Percentiles rank a stretch among this genome's conserved stretches.
Evolutionary conservation across 2,888 invertebrate genomes (phyloP).

Genomic region (Nephrotoma flavescens): DNA sequence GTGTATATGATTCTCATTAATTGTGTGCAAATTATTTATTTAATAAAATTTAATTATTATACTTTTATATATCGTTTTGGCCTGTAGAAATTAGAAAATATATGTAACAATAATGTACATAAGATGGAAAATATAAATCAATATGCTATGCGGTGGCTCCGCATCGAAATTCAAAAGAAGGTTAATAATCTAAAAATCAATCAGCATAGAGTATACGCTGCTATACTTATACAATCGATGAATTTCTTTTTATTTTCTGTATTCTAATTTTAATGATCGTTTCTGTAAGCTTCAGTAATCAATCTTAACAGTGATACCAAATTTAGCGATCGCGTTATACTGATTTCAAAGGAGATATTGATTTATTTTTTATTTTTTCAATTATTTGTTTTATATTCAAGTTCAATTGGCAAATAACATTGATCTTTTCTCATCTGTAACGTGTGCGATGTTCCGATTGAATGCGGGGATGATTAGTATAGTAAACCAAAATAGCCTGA

Average conservation of each 20-base stretch:
- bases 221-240: background rate
- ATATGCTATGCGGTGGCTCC: background rate
- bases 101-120: background rate
- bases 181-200: background rate
- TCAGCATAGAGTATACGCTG: background rate
- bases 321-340: background rate
- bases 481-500: background rate
- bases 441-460: background rate
- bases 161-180: background rate
- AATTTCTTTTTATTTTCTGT: background rate
- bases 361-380: background rate
- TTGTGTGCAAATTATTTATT: background rate
- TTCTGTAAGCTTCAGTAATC: background rate
- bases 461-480: background rate
- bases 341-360: background rate
- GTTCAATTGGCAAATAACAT: background rate
- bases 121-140: background rate
- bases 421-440: background rate
- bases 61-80: background rate
- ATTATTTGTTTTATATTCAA: background rate
- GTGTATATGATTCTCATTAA: background rate
- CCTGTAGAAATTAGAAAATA: background rate
- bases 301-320: background rate
- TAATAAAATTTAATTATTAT: background rate
- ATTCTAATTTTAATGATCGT: background rate